A percentile compares a stretch with the other conserved stretches of the same genome.
These are phyloP conservation scores for Alloscopus bannaensis DNA, from an alignment of 2,888 invertebrate genomes.

Conservation along the genomic window DNA sequence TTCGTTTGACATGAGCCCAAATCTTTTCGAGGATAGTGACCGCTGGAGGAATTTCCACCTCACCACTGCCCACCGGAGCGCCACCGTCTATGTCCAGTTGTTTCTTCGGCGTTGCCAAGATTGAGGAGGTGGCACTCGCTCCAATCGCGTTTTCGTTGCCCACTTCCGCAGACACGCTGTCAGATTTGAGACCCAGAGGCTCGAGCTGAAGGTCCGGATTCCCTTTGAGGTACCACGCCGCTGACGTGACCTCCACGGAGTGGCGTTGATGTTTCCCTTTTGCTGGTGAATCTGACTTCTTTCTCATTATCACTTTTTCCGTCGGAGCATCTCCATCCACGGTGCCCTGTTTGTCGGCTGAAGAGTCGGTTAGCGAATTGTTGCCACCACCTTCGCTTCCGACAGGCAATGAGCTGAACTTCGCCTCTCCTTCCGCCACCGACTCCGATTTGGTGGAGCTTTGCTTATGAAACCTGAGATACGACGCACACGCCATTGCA, in stretches of 20 bases:
- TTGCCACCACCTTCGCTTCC: background rate
- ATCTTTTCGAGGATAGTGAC: slow-evolving; percentile 71
- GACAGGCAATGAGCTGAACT: background rate
- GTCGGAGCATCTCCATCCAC: slow-evolving; percentile 11
- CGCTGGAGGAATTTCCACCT: slow-evolving; percentile 67
- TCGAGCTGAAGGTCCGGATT: slow-evolving; percentile 67
- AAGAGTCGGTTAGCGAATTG: too few species aligned
- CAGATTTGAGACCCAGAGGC: slow-evolving; percentile 54
- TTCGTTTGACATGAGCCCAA: slow-evolving; percentile 69
- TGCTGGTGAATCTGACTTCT: slow-evolving; percentile 65
- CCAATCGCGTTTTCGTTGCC: background rate
- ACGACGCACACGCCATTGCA: slow-evolving; percentile 98
- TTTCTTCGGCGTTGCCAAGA: slow-evolving; percentile 45
- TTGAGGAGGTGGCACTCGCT: slow-evolving; percentile 12
- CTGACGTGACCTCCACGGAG: slow-evolving; percentile 88
- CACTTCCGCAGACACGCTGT: background rate
- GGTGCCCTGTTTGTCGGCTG: background rate
- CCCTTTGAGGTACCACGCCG: slow-evolving; percentile 79
- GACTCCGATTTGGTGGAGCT: slow-evolving; percentile 10
- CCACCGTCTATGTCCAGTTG: slow-evolving; percentile 37
- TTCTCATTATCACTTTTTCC: slow-evolving; percentile 62
- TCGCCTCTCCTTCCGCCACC: background rate
- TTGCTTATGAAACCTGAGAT: slow-evolving; percentile 90
- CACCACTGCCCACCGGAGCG: slow-evolving; percentile 18
- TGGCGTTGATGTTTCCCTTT: slow-evolving; percentile 82